These are phyloP conservation scores for Choristoneura fumiferana DNA, from an alignment of 1,140 invertebrate genomes.

Conservation along the genomic window DNA sequence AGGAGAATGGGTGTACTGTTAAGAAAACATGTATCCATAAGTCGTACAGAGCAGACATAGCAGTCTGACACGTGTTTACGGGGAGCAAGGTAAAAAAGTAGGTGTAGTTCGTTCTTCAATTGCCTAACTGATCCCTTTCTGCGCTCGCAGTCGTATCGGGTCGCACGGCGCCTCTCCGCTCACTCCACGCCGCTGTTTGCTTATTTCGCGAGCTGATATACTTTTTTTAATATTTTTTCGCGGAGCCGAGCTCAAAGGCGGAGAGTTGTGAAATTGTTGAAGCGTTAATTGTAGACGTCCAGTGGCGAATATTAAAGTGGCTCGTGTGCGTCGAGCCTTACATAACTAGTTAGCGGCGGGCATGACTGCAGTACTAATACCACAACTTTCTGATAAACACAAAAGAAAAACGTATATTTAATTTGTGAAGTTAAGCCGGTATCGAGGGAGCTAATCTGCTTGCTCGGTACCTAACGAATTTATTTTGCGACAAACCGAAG, in stretches of 20 bases:
- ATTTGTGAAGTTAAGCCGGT: constrained; percentile 45
- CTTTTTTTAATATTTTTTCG: constrained; percentile 54
- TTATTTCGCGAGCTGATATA: constrained; percentile 53
- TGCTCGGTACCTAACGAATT: constrained; percentile 12
- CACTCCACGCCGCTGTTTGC: constrained; percentile 32
- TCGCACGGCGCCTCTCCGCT: too few species aligned
- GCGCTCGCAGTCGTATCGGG: too few species aligned
- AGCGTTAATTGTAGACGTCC: constrained; percentile 73
- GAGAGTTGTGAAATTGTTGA: constrained; percentile 72
- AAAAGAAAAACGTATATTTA: constrained; percentile 64
- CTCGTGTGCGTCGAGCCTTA: constrained; percentile 45
- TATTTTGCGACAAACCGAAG: constrained; percentile 20
- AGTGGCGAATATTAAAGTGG: constrained; percentile 71
- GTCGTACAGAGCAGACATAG: too few species aligned
- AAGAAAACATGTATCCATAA: too few species aligned
- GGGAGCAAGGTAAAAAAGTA: too few species aligned
- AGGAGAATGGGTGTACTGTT: too few species aligned
- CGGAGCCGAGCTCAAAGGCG: constrained; percentile 60
- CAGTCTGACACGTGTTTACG: too few species aligned
- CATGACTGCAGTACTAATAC: constrained; percentile 34
- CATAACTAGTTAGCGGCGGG: constrained; percentile 60
- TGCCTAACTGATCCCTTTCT: too few species aligned
- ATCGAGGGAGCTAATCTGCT: constrained; percentile 27
- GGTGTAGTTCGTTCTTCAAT: too few species aligned
- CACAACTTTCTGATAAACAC: constrained; percentile 33